phyloP scores from a whole-genome alignment of 1,140 invertebrate genomes.

The Bradynema listronoti region DNA sequence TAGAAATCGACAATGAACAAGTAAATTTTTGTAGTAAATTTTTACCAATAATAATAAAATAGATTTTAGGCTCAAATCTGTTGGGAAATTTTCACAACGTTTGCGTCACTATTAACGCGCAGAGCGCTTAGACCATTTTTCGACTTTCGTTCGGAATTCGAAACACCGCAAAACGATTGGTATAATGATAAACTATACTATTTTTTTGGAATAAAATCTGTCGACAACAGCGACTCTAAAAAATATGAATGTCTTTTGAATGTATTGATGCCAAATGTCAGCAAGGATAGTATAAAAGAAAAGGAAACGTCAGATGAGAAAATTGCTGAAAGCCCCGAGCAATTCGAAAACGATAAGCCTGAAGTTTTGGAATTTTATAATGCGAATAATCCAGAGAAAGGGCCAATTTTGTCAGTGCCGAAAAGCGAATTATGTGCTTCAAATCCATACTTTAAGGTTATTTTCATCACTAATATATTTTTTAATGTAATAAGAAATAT shows the following conservation, averaged over 20 bases:
- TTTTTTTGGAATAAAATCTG: no score
- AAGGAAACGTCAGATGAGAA: no score
- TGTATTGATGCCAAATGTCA: no score
- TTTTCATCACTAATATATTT: not conserved
- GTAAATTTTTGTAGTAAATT: no score
- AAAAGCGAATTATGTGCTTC: slow-evolving; percentile 15
- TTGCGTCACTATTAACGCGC: slow-evolving; percentile 11
- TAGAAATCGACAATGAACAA: no score
- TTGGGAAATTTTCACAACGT: slow-evolving; percentile 13
- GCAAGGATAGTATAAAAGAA: no score
- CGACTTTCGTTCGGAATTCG: no score
- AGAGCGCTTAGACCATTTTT: not conserved
- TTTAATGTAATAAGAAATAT: not conserved
- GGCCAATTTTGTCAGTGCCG: slow-evolving; percentile 4
- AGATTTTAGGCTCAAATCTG: slow-evolving; percentile 19
- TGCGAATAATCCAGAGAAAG: not conserved
- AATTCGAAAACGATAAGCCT: not conserved
- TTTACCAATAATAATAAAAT: no score
- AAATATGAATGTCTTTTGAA: no score
- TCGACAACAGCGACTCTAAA: no score
- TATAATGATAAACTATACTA: no score
- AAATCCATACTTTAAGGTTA: slow-evolving; percentile 23
- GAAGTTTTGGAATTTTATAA: not conserved
- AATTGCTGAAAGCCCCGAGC: not conserved
- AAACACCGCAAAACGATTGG: no score